Evolutionary conservation across 2,113 vertebrate species (phyloP).

Genomic region (Porphyrio hochstetteri): DNA sequence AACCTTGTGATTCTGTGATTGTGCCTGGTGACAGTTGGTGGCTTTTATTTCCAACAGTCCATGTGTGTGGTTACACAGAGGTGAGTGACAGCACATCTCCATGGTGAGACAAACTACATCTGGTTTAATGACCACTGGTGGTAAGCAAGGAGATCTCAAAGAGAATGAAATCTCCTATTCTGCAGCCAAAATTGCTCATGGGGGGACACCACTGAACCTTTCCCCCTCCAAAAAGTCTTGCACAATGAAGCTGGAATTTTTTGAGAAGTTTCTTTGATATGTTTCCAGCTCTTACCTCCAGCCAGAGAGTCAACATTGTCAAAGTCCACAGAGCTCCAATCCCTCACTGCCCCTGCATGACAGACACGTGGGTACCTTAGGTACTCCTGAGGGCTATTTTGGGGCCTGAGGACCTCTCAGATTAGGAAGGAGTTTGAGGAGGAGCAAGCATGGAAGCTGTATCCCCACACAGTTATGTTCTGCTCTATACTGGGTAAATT

Average conservation of each 20-base stretch:
- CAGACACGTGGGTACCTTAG: background rate
- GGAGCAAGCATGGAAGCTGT: too few relatives aligned
- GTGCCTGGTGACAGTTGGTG: background rate
- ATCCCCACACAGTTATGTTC: too few relatives aligned
- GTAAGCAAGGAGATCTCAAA: background rate
- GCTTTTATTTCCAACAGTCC: background rate
- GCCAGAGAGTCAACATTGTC: background rate
- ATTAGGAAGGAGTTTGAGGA: too few relatives aligned
- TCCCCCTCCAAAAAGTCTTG: background rate
- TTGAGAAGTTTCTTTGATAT: background rate
- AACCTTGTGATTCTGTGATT: too few relatives aligned
- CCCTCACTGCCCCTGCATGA: background rate
- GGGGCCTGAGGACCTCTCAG: too few relatives aligned
- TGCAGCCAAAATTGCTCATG: background rate
- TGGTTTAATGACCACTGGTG: background rate
- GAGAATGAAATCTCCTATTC: background rate
- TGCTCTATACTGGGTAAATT: too few relatives aligned
- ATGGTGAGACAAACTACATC: background rate
- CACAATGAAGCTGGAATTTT: background rate
- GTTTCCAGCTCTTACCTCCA: background rate
- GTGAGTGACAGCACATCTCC: background rate
- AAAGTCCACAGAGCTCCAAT: background rate
- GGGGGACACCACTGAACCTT: background rate
- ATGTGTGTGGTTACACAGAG: background rate
- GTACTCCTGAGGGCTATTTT: background rate